Conservation (phyloP, 2,113 vertebrate genomes). For the Pseudopodoces humilis region DNA sequence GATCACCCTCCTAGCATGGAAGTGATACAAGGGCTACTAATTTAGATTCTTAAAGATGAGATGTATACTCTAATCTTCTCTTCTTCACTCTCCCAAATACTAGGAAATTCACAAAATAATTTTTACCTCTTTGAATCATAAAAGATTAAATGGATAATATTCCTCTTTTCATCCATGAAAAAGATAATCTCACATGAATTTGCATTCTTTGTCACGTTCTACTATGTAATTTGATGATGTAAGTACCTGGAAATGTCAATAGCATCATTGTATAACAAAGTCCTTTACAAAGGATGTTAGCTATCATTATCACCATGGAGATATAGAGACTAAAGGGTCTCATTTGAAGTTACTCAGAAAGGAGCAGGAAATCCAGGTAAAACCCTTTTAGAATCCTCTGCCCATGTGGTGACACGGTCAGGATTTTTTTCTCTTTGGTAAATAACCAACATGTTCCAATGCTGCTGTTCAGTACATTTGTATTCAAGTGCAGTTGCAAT, state of each 20-base stretch:
- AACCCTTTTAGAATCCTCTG: neutral
- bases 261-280: neutral
- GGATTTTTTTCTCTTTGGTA: neutral
- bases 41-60: neutral
- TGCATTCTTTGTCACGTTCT: neutral
- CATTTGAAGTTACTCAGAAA: neutral
- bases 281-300: neutral
- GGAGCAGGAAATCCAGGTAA: neutral
- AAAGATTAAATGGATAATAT: neutral
- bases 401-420: neutral
- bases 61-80: neutral
- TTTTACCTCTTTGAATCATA: neutral
- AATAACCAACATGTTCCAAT: neutral
- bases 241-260: neutral
- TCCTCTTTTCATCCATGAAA: neutral
- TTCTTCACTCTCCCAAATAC: neutral
- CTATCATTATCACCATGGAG: neutral
- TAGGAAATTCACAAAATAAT: neutral
- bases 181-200: neutral
- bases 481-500: neutral
- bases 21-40: neutral
- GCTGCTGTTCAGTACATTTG: neutral
- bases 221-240: neutral
- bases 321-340: neutral
- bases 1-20: neutral